These are phyloP conservation scores for Montipora capricornis DNA, from an alignment of 64 coral and sea anemone genomes.

Conservation along the genomic window DNA sequence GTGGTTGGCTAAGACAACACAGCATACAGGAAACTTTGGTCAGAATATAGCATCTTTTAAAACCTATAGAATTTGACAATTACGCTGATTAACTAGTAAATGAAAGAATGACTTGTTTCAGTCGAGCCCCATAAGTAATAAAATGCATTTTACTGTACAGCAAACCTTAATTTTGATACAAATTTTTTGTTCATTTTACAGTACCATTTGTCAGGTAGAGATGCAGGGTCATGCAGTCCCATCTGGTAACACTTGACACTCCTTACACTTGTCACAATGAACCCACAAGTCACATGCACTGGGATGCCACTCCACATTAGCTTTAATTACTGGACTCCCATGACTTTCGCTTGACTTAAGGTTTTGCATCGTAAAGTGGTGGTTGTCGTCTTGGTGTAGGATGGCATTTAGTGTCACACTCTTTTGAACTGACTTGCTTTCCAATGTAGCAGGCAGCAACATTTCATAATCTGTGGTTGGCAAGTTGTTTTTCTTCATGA, in stretches of 20 bases:
- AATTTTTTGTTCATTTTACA: background rate
- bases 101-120: too few species aligned
- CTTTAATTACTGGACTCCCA: background rate
- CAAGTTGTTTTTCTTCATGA: background rate
- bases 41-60: too few species aligned
- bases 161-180: background rate
- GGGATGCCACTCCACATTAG: background rate
- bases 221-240: background rate
- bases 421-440: background rate
- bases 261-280: constrained; percentile 63
- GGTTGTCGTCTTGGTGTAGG: background rate
- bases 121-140: too few species aligned
- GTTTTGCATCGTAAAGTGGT: background rate
- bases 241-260: constrained; percentile 52
- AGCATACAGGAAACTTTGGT: too few species aligned
- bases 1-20: too few species aligned
- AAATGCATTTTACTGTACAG: too few species aligned
- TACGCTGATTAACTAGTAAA: too few species aligned
- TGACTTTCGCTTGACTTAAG: background rate
- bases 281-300: constrained; percentile 28
- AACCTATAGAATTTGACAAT: too few species aligned
- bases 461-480: background rate
- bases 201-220: constrained; percentile 68
- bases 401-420: background rate
- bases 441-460: background rate